Base-by-base conservation (phyloP, 2,888 invertebrate species). In the Nephrocerus scutellatus region DNA sequence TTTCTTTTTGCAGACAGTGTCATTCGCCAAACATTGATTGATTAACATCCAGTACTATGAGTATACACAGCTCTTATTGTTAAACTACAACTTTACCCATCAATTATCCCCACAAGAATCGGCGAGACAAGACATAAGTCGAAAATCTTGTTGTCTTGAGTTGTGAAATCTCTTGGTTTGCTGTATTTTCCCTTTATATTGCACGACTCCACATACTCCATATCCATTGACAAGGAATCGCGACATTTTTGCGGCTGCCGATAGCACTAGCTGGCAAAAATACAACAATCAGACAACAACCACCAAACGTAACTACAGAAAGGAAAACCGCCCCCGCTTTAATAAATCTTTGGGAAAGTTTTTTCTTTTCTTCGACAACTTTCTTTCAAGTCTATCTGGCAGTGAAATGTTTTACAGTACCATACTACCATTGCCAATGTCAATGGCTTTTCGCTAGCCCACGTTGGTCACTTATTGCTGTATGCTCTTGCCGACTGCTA, bases 381-480 rank as follows among this genome's bases (percentile, higher is more conserved):
- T n/a, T n/a, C n/a, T n/a, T n/a, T n/a, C n/a, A n/a, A n/a, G 22
- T 10, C 24, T 19, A 29, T 19, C 33, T 39, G 39, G 29, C 40
- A 30, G 30, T 23, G 15, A 34, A 39, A 39, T 21, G 39, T 2
- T 12, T 19, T 30, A 30, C 20, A 19, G 30, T 20, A 13, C 12
- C n/a, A 15, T 20, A 25, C 25, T 14, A 25, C 32, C 39, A 39
- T 28, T 33, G 40, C 35, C 40, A 40, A 35, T 40, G 40, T 35
- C 40, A 40, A 40, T 36, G 36, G 30, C 36, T 36, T 35, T 30
- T 15, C 28, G 25, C 40, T 13, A 26, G 15, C 28, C 24, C 21
- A 30, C 23, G 19, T 10, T 8, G 18, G n/a, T 4, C 10, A n/a
- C 34, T 18, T 15, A n/a, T n/a, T 18, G 16, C 16, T 8, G 10